Conservation (phyloP, 1,140 invertebrate genomes). For the Lucilia sericata region DNA sequence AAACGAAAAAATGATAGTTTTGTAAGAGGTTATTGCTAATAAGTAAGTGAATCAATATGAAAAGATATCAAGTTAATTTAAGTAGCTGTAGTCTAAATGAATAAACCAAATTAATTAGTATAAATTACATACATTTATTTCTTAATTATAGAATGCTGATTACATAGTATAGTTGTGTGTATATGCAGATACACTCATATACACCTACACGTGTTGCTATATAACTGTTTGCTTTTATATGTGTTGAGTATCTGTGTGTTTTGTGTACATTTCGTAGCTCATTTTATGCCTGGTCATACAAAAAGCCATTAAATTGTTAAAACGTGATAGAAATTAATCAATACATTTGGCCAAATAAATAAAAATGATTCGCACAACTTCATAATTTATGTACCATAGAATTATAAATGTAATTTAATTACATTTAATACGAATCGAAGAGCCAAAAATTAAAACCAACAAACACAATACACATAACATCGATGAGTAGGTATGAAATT, state of each 20-base stretch:
- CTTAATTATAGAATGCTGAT: background rate
- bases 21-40: background rate
- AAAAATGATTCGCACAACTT: background rate
- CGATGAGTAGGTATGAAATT: too few species aligned
- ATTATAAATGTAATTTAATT: too few species aligned
- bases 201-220: background rate
- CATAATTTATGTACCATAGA: background rate
- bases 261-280: background rate
- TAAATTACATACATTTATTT: conserved; percentile 12
- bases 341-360: background rate
- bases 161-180: background rate
- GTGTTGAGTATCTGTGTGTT: background rate
- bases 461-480: too few species aligned
- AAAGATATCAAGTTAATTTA: background rate
- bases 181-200: background rate
- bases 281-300: background rate
- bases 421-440: too few species aligned
- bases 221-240: background rate
- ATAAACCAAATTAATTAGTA: conserved; percentile 11
- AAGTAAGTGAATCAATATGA: background rate
- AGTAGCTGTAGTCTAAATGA: background rate
- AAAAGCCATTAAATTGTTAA: background rate
- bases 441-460: too few species aligned
- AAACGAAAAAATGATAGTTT: background rate
- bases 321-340: conserved; percentile 24